These are phyloP conservation scores for Chaetops frenatus DNA, from an alignment of 2,113 vertebrate genomes.

Conservation along the genomic window DNA sequence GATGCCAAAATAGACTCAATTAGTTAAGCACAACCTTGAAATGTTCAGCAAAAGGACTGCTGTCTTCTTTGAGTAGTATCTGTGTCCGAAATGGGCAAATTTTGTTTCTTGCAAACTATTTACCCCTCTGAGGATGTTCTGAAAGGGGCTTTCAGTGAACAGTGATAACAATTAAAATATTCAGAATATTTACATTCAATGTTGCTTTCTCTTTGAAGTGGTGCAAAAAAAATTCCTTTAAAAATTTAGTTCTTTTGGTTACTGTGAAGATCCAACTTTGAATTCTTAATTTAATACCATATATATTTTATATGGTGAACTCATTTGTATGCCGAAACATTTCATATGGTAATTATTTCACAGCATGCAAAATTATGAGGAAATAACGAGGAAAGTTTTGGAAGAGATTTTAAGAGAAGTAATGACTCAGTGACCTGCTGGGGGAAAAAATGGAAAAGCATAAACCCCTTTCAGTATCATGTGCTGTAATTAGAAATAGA, in stretches of 20 bases:
- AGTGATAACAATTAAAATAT: neutral
- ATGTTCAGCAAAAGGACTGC: neutral
- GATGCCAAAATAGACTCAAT: neutral
- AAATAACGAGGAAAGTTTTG: neutral
- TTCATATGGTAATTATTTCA: conserved; percentile 2
- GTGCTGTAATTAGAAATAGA: neutral
- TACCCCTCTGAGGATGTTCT: neutral
- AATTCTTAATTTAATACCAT: neutral
- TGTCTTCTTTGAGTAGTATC: neutral
- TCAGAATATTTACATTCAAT: neutral
- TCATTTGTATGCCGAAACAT: neutral
- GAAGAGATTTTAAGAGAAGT: neutral
- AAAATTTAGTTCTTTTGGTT: neutral
- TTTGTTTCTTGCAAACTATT: neutral
- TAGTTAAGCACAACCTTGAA: neutral
- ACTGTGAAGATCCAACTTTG: neutral
- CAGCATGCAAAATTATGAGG: neutral
- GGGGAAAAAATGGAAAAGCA: neutral
- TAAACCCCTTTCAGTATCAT: neutral
- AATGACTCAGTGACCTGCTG: neutral
- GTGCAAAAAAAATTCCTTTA: neutral
- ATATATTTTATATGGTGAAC: neutral
- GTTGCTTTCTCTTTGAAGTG: neutral
- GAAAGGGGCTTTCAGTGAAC: neutral
- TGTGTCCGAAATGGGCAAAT: neutral